phyloP scores from a whole-genome alignment of 2,797 vertebrate species.

The Bovichtus variegatus region DNA sequence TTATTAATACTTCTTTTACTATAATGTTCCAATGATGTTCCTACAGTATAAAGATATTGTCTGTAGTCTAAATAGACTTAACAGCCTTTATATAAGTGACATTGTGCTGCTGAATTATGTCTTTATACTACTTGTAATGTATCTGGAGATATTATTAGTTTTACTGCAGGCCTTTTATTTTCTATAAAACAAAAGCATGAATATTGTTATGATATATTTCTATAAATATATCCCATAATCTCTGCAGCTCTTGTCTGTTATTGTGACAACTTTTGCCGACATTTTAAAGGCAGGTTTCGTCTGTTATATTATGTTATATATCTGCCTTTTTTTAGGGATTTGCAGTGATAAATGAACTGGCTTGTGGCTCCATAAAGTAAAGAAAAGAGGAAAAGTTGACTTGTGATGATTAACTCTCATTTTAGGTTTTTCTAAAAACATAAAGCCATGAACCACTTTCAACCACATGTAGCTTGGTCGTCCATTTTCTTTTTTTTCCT shows the following conservation, averaged over 20 bases:
- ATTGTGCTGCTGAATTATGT: no score
- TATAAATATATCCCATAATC: not conserved
- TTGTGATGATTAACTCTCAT: not conserved
- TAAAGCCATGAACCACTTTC: not conserved
- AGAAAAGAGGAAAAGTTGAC: not conserved
- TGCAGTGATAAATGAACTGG: not conserved
- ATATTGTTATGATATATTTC: no score
- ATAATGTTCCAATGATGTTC: no score
- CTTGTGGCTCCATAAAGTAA: not conserved
- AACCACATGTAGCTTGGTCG: not conserved
- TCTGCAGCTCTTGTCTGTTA: not conserved
- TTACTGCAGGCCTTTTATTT: not conserved
- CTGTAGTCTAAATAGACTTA: no score
- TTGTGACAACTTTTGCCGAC: not conserved
- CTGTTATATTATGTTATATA: no score
- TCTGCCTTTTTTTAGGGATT: not conserved
- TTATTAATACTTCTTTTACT: not conserved
- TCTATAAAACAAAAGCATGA: not conserved
- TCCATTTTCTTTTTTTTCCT: slow-evolving; percentile 8
- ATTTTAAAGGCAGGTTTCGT: not conserved
- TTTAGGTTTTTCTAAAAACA: not conserved
- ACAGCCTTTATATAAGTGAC: no score
- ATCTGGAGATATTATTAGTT: not conserved
- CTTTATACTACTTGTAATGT: no score
- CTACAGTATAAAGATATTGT: no score